Percentiles rank a stretch among this genome's conserved stretches.
phyloP scores from a whole-genome alignment of 2,113 vertebrate genomes.

The Alces alces region DNA sequence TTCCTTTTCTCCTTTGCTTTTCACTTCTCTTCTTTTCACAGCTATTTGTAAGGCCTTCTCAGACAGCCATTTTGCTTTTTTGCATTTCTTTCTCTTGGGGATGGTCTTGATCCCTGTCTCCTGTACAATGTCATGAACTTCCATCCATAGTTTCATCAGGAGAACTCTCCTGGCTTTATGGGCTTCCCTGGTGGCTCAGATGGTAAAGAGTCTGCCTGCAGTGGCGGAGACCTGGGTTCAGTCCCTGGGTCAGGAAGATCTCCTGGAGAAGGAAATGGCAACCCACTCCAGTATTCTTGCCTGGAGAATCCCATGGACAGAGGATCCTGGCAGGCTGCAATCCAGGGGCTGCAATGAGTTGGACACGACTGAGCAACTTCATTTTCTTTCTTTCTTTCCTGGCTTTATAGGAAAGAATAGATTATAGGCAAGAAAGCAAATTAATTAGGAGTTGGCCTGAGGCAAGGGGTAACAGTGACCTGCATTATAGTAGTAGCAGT shows the following conservation, averaged over 20 bases:
- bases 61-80: background rate
- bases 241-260: background rate
- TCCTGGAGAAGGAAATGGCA: background rate
- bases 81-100: background rate
- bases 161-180: background rate
- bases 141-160: background rate
- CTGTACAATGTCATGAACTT: background rate
- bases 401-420: background rate
- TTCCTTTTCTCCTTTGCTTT: background rate
- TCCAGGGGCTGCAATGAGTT: background rate
- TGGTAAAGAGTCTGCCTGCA: background rate
- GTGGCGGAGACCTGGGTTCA: background rate
- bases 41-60: background rate
- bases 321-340: background rate
- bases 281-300: background rate
- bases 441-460: background rate
- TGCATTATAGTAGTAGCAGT: background rate
- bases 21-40: background rate
- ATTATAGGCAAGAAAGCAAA: slow-evolving; percentile 1
- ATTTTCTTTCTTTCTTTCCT: background rate
- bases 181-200: background rate
- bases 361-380: background rate
- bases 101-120: background rate
- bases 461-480: background rate
- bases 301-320: background rate